Percentiles rank a stretch among this genome's conserved stretches.
These are phyloP conservation scores for Trematomus loennbergii DNA, from an alignment of 2,113 vertebrate genomes.

Conservation along the genomic window DNA sequence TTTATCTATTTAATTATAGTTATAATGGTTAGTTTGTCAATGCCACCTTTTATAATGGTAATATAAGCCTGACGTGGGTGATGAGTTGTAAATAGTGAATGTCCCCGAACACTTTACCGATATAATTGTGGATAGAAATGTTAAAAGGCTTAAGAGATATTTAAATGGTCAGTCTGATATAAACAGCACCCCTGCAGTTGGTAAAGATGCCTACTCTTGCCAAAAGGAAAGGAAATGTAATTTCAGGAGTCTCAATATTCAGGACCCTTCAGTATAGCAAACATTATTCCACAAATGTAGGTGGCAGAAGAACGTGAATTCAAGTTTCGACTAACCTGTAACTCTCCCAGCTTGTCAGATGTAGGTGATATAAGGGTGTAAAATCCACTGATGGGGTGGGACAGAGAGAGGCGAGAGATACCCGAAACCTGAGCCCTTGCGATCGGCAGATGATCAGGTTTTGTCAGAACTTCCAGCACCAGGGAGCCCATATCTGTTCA, in stretches of 20 bases:
- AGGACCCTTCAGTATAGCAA: not conserved
- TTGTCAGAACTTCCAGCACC: conserved; percentile 91
- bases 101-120: not conserved
- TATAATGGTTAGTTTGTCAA: not conserved
- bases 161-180: not conserved
- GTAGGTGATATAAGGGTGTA: conserved; percentile 90
- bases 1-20: not conserved
- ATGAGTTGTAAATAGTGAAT: not conserved
- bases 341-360: conserved; percentile 92
- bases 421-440: conserved; percentile 87
- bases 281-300: conserved; percentile 1
- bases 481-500: conserved; percentile 92
- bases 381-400: conserved; percentile 87
- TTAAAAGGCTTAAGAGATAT: not conserved
- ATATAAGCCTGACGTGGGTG: not conserved
- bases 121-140: not conserved
- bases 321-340: conserved; percentile 85
- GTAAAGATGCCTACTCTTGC: not conserved
- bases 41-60: not conserved
- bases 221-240: not conserved
- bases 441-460: conserved; percentile 87
- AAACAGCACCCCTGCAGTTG: not conserved
- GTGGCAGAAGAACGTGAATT: not conserved
- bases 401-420: conserved; percentile 88
- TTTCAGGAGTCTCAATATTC: not conserved